Percentiles rank a stretch among this genome's conserved stretches.
phyloP scores from a whole-genome alignment of 1,140 invertebrate genomes.

The Coenobita brevimanus region DNA sequence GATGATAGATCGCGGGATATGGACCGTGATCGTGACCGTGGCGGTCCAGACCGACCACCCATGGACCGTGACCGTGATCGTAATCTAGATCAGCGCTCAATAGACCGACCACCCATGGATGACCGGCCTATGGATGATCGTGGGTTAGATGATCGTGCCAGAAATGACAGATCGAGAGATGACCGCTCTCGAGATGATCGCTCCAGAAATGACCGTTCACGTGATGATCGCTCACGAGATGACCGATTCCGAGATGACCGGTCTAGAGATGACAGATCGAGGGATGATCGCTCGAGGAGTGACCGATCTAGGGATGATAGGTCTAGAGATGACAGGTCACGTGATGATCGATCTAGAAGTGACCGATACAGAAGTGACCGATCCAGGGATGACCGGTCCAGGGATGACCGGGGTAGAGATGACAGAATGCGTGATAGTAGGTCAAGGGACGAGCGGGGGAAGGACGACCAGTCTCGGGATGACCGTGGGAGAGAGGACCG shows the following conservation, averaged over 20 bases:
- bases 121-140: constrained; percentile 28
- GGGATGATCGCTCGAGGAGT: constrained; percentile 19
- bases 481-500: constrained; percentile 63
- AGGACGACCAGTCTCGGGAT: no score
- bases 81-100: not conserved
- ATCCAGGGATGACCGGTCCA: constrained; percentile 21
- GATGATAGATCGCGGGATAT: constrained; percentile 15
- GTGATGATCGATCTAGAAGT: not conserved
- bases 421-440: constrained; percentile 62
- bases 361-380: not conserved
- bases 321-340: constrained; percentile 8
- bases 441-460: constrained; percentile 63
- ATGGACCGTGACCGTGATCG: constrained; percentile 9
- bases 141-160: not conserved
- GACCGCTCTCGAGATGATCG: constrained; percentile 22
- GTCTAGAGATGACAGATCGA: not conserved
- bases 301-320: not conserved
- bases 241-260: constrained; percentile 18
- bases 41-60: not conserved
- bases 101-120: not conserved
- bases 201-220: not conserved
- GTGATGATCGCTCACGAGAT: not conserved
- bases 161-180: not conserved
- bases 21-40: constrained; percentile 1
- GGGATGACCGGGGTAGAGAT: constrained; percentile 25